Evolutionary conservation across 2,888 invertebrate genomes (phyloP), one percentile per base, ranked within the genome.

Genomic region (Galeopsomyia nigrocyanea): DNA sequence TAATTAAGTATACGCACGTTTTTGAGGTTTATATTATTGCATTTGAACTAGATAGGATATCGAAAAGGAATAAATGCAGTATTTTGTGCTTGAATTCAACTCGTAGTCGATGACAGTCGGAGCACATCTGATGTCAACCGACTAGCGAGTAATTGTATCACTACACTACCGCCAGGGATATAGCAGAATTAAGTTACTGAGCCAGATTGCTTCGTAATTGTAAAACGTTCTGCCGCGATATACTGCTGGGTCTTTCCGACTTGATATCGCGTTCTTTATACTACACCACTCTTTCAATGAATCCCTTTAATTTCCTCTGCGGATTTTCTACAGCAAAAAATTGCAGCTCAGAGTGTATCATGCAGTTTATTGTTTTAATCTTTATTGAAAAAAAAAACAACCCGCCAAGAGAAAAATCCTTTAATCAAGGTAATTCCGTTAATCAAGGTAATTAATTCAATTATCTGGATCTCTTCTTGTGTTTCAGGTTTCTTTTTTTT

Each of bases 401-500:
- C 21, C 17, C 47, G 13, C 21, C 17, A 21, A 17, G 31, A 16
- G 6, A 58, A 58, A 31, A 31, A 58, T 39, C n/a, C 2, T 9
- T 31, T 39, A 58, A 39, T 58, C n/a, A n/a, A n/a, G n/a, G n/a
- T n/a, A n/a, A n/a, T n/a, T 16, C 16, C n/a, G n/a, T 3, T 31
- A 5, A 31, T 31, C 31, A 31, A 31, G 7, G 7, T 31, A n/a
- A 14, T 22, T 57, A 16, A 31, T 58, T 22, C 31, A 3, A 57
- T 7, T n/a, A 58, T 9, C 10, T 10, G 7, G 1, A 47, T 19
- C 60, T 47, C 9, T 62, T 17, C 3, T 49, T 7, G 22, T 49
- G 31, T 71, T 74, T 50, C 89, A 97, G 97, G 96, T 97, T 17
- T 97, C 97, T 0, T 98, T 95, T 88, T 97, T 97, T 88, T 97